A percentile compares a stretch with the other conserved stretches of the same genome.
Conservation (phyloP, 2,113 vertebrate species). For the Peromyscus californicus region DNA sequence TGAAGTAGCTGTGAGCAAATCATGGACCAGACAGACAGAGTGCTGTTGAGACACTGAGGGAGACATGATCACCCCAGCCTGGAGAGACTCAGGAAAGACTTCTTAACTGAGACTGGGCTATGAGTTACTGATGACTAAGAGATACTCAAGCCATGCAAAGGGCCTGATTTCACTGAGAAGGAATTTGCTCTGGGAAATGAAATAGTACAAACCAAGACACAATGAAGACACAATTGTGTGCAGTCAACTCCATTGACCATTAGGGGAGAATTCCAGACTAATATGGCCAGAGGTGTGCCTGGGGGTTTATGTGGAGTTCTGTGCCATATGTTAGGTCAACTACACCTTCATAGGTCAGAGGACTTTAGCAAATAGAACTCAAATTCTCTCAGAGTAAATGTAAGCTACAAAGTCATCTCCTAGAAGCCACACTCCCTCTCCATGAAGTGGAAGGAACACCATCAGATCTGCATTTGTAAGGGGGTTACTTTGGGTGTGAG, state of each 20-base stretch:
- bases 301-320: not conserved
- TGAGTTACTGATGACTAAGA: not conserved
- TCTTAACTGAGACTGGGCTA: not conserved
- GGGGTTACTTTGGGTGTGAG: no score
- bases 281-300: not conserved
- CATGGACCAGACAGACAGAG: not conserved
- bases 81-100: not conserved
- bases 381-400: not conserved
- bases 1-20: not conserved
- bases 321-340: not conserved
- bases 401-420: not conserved
- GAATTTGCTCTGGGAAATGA: not conserved
- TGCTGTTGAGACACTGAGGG: no score
- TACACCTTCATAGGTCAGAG: not conserved
- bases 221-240: not conserved
- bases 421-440: not conserved
- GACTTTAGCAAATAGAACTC: not conserved
- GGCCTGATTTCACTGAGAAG: not conserved
- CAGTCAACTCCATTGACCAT: not conserved
- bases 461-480: not conserved
- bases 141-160: not conserved
- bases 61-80: not conserved
- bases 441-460: not conserved
- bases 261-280: not conserved
- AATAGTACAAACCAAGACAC: not conserved